phyloP scores from a whole-genome alignment of 2,797 vertebrate genomes.

The Acomys russatus region DNA sequence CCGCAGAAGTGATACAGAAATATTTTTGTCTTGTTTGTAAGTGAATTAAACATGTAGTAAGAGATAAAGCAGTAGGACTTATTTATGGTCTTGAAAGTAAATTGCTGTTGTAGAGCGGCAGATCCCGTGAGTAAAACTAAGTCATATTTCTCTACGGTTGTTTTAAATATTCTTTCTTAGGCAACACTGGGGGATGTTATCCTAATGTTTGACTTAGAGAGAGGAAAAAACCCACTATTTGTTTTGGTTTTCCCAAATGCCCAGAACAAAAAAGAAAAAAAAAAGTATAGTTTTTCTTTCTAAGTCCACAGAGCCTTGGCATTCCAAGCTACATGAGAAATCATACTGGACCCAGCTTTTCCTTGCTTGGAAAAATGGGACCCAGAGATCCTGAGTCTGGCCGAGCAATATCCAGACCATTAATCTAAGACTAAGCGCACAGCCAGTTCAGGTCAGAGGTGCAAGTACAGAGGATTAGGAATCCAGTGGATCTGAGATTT shows the following conservation, averaged over 20 bases:
- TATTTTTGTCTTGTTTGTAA: not conserved
- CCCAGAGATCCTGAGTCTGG: not conserved
- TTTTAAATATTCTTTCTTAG: not conserved
- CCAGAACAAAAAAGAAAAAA: not conserved
- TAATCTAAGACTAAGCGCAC: not conserved
- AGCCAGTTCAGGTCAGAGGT: not conserved
- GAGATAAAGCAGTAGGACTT: not conserved
- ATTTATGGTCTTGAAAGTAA: slow-evolving; percentile 29
- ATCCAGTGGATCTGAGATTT: not conserved
- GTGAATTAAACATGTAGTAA: not conserved
- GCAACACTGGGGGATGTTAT: slow-evolving; percentile 33
- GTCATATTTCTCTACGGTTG: not conserved
- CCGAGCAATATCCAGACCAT: not conserved
- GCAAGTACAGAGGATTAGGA: not conserved
- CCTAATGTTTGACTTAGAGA: not conserved
- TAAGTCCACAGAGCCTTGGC: not conserved
- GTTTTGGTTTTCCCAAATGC: not conserved
- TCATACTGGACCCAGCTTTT: not conserved
- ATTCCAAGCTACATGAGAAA: not conserved
- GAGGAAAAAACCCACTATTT: not conserved
- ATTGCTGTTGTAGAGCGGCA: not conserved
- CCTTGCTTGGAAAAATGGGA: not conserved
- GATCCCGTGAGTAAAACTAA: not conserved
- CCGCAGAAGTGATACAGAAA: not conserved
- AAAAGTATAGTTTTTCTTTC: not conserved